phyloP scores from a whole-genome alignment of 2,797 vertebrate species.

The Myiothlypis coronata region DNA sequence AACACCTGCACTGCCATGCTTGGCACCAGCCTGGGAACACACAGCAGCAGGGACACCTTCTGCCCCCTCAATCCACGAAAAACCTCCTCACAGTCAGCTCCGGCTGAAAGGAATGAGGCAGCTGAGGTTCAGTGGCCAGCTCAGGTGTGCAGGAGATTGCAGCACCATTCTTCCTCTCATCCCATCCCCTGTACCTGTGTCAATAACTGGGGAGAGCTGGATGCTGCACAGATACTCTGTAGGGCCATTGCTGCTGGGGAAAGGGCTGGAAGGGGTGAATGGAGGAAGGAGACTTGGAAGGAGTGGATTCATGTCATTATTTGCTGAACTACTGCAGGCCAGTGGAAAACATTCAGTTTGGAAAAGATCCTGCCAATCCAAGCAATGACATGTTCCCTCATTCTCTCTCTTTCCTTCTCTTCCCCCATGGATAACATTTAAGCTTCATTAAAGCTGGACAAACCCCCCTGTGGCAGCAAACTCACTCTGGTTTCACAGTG shows the following conservation, averaged over 20 bases:
- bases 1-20: neutral
- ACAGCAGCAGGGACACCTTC: neutral
- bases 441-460: neutral
- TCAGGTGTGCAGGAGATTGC: accelerated
- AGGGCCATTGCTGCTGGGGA: neutral
- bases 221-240: neutral
- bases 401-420: neutral
- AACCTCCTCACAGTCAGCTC: neutral
- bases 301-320: neutral
- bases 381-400: neutral
- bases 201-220: neutral
- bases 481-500: neutral
- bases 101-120: neutral
- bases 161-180: neutral
- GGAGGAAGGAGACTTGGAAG: neutral
- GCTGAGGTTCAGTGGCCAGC: neutral
- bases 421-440: neutral
- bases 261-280: neutral
- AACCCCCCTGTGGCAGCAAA: neutral
- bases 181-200: neutral
- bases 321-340: neutral
- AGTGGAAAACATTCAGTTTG: neutral
- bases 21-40: neutral
- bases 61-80: accelerated
- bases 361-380: neutral